Evolutionary conservation across 2,888 invertebrate species (phyloP).

Genomic region (Papilio protenor): DNA sequence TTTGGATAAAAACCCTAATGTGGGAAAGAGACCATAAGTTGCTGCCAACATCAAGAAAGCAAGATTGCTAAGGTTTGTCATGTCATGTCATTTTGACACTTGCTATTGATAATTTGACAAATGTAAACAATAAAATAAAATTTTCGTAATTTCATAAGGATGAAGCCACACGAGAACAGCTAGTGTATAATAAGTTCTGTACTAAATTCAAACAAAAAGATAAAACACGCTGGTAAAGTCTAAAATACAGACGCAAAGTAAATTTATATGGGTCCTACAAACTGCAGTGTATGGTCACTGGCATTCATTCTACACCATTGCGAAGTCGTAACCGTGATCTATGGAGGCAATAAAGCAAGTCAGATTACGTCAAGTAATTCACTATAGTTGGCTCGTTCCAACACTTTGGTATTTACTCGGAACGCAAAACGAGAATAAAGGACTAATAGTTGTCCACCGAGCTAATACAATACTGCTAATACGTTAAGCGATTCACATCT

Average conservation of each 20-base stretch:
- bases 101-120: too few relatives aligned
- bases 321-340: constrained; percentile 43
- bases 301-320: constrained; percentile 43
- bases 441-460: constrained; percentile 33
- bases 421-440: constrained; percentile 36
- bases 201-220: constrained; percentile 15
- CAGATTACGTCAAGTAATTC: constrained; percentile 47
- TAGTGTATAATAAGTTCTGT: constrained; percentile 44
- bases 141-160: too few relatives aligned
- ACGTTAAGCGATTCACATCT: constrained; percentile 5
- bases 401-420: constrained; percentile 42
- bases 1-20: too few relatives aligned
- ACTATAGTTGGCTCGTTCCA: constrained; percentile 44
- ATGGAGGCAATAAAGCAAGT: constrained; percentile 45
- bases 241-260: constrained; percentile 34
- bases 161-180: too few relatives aligned
- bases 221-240: constrained; percentile 10
- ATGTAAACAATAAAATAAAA: too few relatives aligned
- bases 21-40: too few relatives aligned
- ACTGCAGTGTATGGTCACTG: constrained; percentile 39
- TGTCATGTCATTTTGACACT: too few relatives aligned
- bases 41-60: too few relatives aligned
- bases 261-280: constrained; percentile 35
- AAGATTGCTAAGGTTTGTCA: too few relatives aligned
- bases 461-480: constrained; percentile 35